Conservation (phyloP, 2,888 invertebrate species). For the Augochlorella aurata region DNA sequence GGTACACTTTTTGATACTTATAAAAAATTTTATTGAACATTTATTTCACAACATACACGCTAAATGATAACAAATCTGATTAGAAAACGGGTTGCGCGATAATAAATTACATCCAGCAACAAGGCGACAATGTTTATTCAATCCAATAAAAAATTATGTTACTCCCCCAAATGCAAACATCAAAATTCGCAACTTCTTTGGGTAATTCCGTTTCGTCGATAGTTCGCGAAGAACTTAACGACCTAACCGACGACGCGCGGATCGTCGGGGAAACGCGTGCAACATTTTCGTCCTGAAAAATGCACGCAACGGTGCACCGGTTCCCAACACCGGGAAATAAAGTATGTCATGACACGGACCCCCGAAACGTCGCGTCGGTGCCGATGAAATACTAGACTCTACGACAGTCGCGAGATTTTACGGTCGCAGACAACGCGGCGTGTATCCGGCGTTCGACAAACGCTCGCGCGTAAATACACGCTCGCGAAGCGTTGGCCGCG, state of each 20-base stretch:
- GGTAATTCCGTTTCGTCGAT: too few relatives aligned
- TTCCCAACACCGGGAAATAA: conserved; percentile 30
- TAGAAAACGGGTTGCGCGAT: too few relatives aligned
- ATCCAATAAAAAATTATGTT: too few relatives aligned
- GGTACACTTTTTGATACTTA: too few relatives aligned
- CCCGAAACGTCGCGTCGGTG: conserved; percentile 17
- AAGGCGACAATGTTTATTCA: too few relatives aligned
- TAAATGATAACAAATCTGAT: too few relatives aligned
- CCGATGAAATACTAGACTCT: conserved; percentile 47
- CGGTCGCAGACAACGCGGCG: conserved; percentile 33
- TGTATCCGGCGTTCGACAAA: conserved; percentile 29
- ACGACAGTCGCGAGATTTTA: conserved; percentile 52
- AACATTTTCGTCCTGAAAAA: conserved; percentile 14
- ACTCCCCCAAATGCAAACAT: too few relatives aligned
- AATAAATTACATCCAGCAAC: too few relatives aligned
- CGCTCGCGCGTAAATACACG: conserved; percentile 11
- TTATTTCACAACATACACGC: too few relatives aligned
- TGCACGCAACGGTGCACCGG: conserved; percentile 13
- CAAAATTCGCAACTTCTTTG: too few relatives aligned
- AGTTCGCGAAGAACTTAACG: not conserved
- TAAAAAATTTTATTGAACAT: too few relatives aligned
- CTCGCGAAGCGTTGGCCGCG: conserved; percentile 33
- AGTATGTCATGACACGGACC: conserved; percentile 21
- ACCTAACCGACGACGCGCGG: not conserved
- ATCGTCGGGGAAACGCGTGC: not conserved